Evolutionary conservation across 2,888 invertebrate genomes (phyloP).

Genomic region (Orthosia gothica): DNA sequence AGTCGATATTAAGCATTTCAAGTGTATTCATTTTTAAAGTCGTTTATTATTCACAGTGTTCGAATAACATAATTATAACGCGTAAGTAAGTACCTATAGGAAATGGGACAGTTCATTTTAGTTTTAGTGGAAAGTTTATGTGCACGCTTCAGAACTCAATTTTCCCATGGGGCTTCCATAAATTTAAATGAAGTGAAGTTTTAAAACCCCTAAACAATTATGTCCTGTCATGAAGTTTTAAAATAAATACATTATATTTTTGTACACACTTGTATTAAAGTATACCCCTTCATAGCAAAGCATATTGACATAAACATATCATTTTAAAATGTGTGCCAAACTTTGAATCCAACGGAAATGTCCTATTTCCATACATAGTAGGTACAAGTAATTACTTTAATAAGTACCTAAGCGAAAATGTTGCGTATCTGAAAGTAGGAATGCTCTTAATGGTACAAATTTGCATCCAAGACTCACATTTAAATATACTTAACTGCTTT

Average conservation of each 20-base stretch:
- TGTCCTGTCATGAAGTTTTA: conserved; percentile 32
- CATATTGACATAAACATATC: conserved; percentile 79
- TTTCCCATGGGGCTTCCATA: conserved; percentile 72
- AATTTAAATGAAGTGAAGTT: conserved; percentile 59
- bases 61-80: conserved; percentile 67
- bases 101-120: conserved; percentile 77
- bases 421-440: conserved; percentile 50
- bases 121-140: conserved; percentile 57
- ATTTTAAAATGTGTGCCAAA: conserved; percentile 84
- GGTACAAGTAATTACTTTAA: conserved; percentile 60
- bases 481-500: conserved; percentile 45
- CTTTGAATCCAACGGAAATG: conserved; percentile 74
- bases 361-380: conserved; percentile 78
- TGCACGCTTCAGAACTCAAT: conserved; percentile 54
- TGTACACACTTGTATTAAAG: conserved; percentile 71
- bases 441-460: conserved; percentile 70
- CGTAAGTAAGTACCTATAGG: conserved; percentile 70
- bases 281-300: conserved; percentile 65
- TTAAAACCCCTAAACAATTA: conserved; percentile 25
- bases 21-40: conserved; percentile 76
- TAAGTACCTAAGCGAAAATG: conserved; percentile 54
- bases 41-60: conserved; percentile 75
- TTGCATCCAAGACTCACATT: conserved; percentile 66
- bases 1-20: conserved; percentile 80
- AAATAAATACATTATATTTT: conserved; percentile 71